Percentiles rank a stretch among this genome's conserved stretches.
phyloP scores from a whole-genome alignment of 1,140 invertebrate species.

The Procambarus clarkii region DNA sequence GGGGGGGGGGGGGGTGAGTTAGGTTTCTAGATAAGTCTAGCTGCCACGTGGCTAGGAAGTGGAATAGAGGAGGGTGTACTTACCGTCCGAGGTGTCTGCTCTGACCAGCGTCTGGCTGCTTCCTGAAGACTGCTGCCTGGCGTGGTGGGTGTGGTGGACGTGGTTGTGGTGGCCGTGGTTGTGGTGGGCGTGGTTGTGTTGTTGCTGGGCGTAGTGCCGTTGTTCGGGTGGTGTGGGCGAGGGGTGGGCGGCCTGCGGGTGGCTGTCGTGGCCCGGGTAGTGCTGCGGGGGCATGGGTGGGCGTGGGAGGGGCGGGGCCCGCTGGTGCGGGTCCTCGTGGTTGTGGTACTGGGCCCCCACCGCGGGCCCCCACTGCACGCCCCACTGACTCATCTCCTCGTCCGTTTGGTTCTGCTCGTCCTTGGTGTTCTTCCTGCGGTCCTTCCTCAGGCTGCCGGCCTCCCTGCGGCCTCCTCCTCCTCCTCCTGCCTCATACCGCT shows the following conservation, averaged over 20 bases:
- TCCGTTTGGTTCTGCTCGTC: background rate
- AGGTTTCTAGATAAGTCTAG: too few species aligned
- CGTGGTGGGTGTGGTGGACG: background rate
- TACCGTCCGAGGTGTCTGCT: background rate
- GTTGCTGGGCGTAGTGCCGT: background rate
- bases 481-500: slow-evolving; percentile 32
- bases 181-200: slow-evolving; percentile 19
- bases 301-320: background rate
- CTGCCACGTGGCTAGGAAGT: too few species aligned
- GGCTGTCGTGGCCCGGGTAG: slow-evolving; percentile 23
- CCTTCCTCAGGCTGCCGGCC: background rate
- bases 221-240: background rate
- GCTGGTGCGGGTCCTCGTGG: background rate
- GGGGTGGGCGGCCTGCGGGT: background rate
- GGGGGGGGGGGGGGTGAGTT: too few species aligned
- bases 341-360: slow-evolving; percentile 2
- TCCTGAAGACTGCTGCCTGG: background rate
- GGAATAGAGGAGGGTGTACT: background rate
- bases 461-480: slow-evolving; percentile 10
- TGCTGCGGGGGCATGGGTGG: slow-evolving; percentile 22
- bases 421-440: slow-evolving; percentile 15
- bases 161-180: slow-evolving; percentile 19
- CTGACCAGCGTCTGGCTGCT: background rate
- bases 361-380: background rate
- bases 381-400: slow-evolving; percentile 14